These are phyloP conservation scores for Eilema depressum DNA, from an alignment of 2,888 invertebrate genomes.

Conservation along the genomic window DNA sequence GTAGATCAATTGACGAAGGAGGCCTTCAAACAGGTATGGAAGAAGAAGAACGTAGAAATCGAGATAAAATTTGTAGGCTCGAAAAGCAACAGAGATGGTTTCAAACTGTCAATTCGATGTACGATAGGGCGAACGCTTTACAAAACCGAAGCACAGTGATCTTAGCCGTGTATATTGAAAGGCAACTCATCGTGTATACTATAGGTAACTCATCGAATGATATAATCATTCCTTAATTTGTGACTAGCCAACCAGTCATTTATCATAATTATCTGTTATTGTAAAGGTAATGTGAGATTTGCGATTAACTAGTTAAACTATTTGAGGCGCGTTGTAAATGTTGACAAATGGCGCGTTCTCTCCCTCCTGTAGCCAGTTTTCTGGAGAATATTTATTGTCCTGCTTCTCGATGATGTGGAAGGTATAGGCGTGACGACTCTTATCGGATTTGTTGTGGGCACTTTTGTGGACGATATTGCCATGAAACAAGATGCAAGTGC, in stretches of 20 bases:
- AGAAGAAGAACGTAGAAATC: too few relatives aligned
- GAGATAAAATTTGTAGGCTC: too few relatives aligned
- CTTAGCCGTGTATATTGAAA: background rate
- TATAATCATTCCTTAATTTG: background rate
- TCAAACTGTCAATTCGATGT: background rate
- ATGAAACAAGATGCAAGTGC: slow-evolving; percentile 95
- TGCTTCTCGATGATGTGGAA: slow-evolving; percentile 96
- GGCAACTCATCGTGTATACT: too few relatives aligned
- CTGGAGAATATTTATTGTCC: slow-evolving; percentile 90
- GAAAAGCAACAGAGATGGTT: too few relatives aligned
- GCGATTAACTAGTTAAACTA: slow-evolving; percentile 49
- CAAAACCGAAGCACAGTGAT: background rate
- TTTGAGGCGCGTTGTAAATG: slow-evolving; percentile 87
- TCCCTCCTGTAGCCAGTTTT: slow-evolving; percentile 96
- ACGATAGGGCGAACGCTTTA: background rate
- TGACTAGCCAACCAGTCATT: background rate
- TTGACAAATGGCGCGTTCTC: slow-evolving; percentile 89
- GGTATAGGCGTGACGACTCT: slow-evolving; percentile 97
- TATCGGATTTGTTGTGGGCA: slow-evolving; percentile 92
- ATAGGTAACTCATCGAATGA: background rate
- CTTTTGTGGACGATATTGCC: slow-evolving; percentile 98
- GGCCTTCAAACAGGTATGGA: too few relatives aligned
- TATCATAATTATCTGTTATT: background rate
- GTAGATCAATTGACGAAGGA: too few relatives aligned
- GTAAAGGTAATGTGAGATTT: background rate